phyloP scores from a whole-genome alignment of 2,888 invertebrate genomes.

The Lamproptera curius region DNA sequence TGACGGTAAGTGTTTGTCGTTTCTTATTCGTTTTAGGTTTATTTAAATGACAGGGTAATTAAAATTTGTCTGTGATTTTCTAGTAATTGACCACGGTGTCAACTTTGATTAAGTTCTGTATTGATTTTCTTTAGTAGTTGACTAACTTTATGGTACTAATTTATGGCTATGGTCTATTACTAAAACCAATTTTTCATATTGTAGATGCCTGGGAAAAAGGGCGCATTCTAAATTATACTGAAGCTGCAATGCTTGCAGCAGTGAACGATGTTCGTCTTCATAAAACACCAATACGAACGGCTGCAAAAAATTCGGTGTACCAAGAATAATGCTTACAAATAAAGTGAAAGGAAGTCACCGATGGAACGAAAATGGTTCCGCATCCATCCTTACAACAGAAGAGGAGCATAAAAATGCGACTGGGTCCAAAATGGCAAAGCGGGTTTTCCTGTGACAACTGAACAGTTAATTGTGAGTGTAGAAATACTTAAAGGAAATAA shows the following conservation, averaged over 20 bases:
- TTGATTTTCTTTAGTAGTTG: constrained; percentile 26
- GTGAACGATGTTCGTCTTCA: constrained; percentile 29
- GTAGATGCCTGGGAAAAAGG: constrained; percentile 28
- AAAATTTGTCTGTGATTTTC: constrained; percentile 27
- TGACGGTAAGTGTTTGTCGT: constrained; percentile 27
- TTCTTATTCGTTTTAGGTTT: constrained; percentile 22
- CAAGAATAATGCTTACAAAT: constrained; percentile 30
- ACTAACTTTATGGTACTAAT: constrained; percentile 24
- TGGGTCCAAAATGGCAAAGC: constrained; percentile 22
- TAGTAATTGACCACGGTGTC: constrained; percentile 26
- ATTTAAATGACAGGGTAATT: constrained; percentile 20
- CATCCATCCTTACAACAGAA: constrained; percentile 24
- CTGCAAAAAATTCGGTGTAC: constrained; percentile 31
- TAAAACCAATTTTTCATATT: constrained; percentile 25
- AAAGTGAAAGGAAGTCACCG: constrained; percentile 30
- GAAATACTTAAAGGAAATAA: constrained; percentile 23
- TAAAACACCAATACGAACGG: constrained; percentile 29
- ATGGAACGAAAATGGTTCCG: constrained; percentile 30
- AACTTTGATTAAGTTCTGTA: constrained; percentile 17
- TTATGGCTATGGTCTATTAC: constrained; percentile 22
- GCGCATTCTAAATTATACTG: constrained; percentile 27
- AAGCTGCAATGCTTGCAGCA: constrained; percentile 21
- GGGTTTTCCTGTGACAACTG: constrained; percentile 25
- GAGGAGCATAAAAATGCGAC: constrained; percentile 1
- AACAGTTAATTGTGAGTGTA: constrained; percentile 25